Evolutionary conservation across 2,888 invertebrate species (phyloP), one percentile per base, ranked within the genome.

Genomic region (Azorinus chamasolen): DNA sequence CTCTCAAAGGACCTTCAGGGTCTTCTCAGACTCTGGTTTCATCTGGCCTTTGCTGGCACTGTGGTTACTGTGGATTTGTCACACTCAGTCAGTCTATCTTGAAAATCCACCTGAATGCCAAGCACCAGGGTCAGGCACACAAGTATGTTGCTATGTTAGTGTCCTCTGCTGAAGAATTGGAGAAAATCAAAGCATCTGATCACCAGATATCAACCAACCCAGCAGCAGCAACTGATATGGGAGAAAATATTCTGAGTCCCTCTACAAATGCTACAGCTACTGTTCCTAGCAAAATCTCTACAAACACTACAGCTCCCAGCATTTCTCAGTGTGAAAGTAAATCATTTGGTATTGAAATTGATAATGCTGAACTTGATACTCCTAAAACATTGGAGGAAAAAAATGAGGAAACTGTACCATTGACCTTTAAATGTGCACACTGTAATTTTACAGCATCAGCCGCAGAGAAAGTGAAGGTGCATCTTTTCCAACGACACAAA

Each of bases 41-140:
- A 4, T 32, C 87, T 14, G 85, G 84, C 24, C 69, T 87, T 16
- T 88, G 88, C 62, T 90, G 87, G 89, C 87, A 84, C 54, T 90
- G 90, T 83, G 88, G 87, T 12, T 89, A 89, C 69, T 90, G 90
- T 66, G 70, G 78, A 16, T 89, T 86, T 73, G 85, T 87, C 25
- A 87, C 88, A 20, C 76, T 83, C 12, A 86, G 86, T 58, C 87
- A 89, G 68, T 73, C 83, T 10, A 87, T 86, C 64, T 80, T 90
- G 4, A 89, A 89, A 65, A 78, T 83, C 14, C 90, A 90, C 65
- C 83, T 87, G 16, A 84, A 83, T 66, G 79, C 78, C 8, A 65
- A 79, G 16, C 90, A 90, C 59, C 70, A 72, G 50, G 86, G 86
- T 3, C 84, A 87, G 54, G 84, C 88, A 16, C 86, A 87, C 59